Conservation (phyloP, 2,113 vertebrate species). For the Sander lucioperca region DNA sequence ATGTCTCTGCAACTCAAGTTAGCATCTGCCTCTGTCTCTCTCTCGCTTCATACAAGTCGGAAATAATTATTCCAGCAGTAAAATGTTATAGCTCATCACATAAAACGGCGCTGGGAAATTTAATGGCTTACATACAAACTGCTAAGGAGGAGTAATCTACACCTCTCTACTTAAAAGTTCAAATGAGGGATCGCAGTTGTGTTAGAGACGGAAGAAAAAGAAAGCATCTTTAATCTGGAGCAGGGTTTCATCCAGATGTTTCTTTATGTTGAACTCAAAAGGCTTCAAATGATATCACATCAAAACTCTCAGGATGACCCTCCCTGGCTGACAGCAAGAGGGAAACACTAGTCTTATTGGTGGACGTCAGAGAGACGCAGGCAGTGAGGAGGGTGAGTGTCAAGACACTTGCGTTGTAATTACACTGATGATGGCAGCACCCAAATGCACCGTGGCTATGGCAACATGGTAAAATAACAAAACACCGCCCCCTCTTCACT, state of each 20-base stretch:
- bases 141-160: slow-evolving; percentile 1
- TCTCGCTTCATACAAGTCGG: slow-evolving; percentile 6
- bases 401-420: slow-evolving; percentile 64
- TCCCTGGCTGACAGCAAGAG: not conserved
- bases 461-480: slow-evolving; percentile 84
- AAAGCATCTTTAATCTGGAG: slow-evolving; percentile 7
- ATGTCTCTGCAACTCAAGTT: slow-evolving; percentile 33
- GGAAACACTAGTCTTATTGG: slow-evolving; percentile 23
- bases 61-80: slow-evolving; percentile 40
- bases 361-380: slow-evolving; percentile 57
- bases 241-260: slow-evolving; percentile 12
- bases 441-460: slow-evolving; percentile 72
- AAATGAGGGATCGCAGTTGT: slow-evolving; percentile 18
- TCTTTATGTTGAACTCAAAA: not conserved
- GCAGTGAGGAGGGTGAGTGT: slow-evolving; percentile 52
- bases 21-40: not conserved
- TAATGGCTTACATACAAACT: slow-evolving; percentile 23
- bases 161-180: not conserved
- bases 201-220: not conserved
- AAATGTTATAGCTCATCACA: slow-evolving; percentile 52
- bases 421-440: slow-evolving; percentile 75
- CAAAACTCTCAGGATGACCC: not conserved
- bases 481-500: slow-evolving; percentile 78
- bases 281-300: slow-evolving; percentile 2
- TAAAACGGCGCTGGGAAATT: slow-evolving; percentile 29